phyloP scores from a whole-genome alignment of 2,797 vertebrate genomes.

The Zenarchopterus dispar region DNA sequence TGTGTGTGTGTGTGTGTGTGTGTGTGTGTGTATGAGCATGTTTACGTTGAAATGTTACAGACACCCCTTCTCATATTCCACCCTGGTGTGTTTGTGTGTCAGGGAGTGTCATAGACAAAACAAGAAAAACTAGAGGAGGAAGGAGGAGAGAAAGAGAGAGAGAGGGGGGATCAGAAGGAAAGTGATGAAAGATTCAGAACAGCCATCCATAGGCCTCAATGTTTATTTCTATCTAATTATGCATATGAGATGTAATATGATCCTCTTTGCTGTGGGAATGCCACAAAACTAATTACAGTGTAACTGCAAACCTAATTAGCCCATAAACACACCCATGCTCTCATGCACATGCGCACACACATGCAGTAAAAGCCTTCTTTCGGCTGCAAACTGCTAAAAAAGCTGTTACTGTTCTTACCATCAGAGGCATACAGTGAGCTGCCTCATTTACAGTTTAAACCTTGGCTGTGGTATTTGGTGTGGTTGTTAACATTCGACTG shows the following conservation, averaged over 20 bases:
- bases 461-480: conserved; percentile 64
- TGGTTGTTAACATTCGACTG: conserved; percentile 64
- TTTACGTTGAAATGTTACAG: conserved; percentile 21
- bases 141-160: not conserved
- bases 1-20: not conserved
- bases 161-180: not conserved
- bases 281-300: conserved; percentile 73
- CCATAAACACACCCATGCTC: conserved; percentile 70
- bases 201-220: conserved; percentile 57
- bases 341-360: conserved; percentile 20
- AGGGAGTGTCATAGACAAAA: conserved; percentile 47
- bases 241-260: conserved; percentile 74
- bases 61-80: conserved; percentile 13
- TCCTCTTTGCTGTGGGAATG: conserved; percentile 65
- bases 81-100: conserved; percentile 17
- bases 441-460: conserved; percentile 66
- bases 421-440: conserved; percentile 32
- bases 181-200: conserved; percentile 64
- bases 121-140: conserved; percentile 34
- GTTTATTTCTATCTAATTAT: conserved; percentile 76
- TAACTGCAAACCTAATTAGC: conserved; percentile 77
- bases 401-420: conserved; percentile 45
- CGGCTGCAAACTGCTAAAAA: conserved; percentile 53
- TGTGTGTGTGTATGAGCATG: too few species aligned
- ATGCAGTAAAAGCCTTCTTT: conserved; percentile 48